phyloP scores from a whole-genome alignment of 1,140 invertebrate species.

The Helicoverpa zea region DNA sequence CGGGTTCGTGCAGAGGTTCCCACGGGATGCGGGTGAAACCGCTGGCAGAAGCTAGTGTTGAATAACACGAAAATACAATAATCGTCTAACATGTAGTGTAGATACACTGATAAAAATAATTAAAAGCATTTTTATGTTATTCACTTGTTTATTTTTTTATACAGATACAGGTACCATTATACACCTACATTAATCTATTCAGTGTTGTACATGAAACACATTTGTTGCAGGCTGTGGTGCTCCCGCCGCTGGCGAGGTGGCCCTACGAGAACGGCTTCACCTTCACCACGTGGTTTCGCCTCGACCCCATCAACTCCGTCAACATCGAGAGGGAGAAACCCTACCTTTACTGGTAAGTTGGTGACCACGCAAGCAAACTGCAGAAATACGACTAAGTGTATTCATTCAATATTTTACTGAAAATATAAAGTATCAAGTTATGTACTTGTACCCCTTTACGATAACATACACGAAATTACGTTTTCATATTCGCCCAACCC shows the following conservation, averaged over 20 bases:
- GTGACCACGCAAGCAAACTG: background rate
- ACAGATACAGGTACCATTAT: no score
- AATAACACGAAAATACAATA: no score
- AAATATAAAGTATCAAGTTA: no score
- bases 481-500: background rate
- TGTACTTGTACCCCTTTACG: background rate
- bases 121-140: background rate
- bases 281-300: slow-evolving; percentile 99
- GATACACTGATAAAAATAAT: no score
- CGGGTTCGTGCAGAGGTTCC: no score
- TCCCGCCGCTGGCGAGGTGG: slow-evolving; percentile 98
- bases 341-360: slow-evolving; percentile 92
- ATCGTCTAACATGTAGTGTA: no score
- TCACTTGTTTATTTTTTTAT: background rate
- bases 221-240: slow-evolving; percentile 91
- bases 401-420: background rate
- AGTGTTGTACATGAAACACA: background rate
- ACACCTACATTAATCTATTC: background rate
- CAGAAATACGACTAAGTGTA: background rate
- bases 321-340: slow-evolving; percentile 99
- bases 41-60: no score
- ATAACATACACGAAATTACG: slow-evolving; percentile 11
- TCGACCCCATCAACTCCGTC: slow-evolving; percentile 99
- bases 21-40: no score
- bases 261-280: slow-evolving; percentile 99